phyloP scores from a whole-genome alignment of 2,113 vertebrate species.

The Ornithorhynchus anatinus region DNA sequence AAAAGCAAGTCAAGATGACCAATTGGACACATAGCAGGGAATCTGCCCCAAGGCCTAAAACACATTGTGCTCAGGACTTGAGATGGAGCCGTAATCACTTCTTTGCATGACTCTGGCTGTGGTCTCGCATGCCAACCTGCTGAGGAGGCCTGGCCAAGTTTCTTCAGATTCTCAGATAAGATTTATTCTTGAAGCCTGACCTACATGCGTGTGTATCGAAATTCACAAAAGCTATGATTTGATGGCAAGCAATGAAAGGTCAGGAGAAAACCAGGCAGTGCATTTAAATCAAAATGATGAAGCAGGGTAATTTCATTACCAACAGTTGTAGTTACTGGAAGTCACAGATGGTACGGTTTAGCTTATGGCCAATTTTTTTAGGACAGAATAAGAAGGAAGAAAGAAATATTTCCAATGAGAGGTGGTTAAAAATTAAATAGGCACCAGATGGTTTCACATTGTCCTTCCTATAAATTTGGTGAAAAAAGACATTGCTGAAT shows the following conservation, averaged over 20 bases:
- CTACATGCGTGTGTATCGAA: conserved; percentile 94
- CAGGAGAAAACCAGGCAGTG: conserved; percentile 87
- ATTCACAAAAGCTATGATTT: conserved; percentile 88
- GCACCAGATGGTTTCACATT: conserved; percentile 81
- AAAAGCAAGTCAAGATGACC: conserved; percentile 76
- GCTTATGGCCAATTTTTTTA: conserved; percentile 86
- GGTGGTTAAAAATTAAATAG: conserved; percentile 86
- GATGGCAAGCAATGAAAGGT: conserved; percentile 92
- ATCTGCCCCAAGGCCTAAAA: conserved; percentile 82
- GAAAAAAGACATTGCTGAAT: conserved; percentile 69
- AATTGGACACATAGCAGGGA: conserved; percentile 87
- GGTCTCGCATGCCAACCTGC: conserved; percentile 81
- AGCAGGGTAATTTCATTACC: conserved; percentile 96
- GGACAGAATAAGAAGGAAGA: conserved; percentile 82
- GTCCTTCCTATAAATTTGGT: conserved; percentile 80
- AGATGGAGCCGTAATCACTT: conserved; percentile 77
- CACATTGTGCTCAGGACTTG: conserved; percentile 78
- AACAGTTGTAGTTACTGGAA: conserved; percentile 94
- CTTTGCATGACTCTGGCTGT: conserved; percentile 69
- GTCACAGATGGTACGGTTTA: conserved; percentile 90
- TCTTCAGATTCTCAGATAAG: conserved; percentile 82
- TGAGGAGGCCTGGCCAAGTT: conserved; percentile 83
- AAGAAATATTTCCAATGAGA: conserved; percentile 84
- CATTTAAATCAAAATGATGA: conserved; percentile 94
- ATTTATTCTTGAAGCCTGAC: conserved; percentile 96